phyloP scores from a whole-genome alignment of 2,888 invertebrate genomes.

The Hipparchia sbordonii region DNA sequence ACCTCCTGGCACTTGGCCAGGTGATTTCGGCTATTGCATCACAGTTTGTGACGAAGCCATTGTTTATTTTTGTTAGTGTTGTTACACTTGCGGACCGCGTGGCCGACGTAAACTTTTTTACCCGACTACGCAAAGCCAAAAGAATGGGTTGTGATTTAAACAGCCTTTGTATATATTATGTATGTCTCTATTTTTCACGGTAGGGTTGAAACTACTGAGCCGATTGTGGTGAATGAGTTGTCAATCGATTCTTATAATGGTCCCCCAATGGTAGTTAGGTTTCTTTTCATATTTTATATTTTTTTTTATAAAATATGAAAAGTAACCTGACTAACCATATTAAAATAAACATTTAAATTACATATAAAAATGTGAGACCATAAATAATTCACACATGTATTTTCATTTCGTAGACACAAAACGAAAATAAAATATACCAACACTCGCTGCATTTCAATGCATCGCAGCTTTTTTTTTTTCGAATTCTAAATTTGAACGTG shows the following conservation, averaged over 20 bases:
- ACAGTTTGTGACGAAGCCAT: constrained; percentile 42
- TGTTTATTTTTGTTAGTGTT: constrained; percentile 42
- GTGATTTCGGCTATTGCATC: constrained; percentile 43
- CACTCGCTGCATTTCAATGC: constrained; percentile 74
- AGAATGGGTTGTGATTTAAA: background rate
- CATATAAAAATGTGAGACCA: constrained; percentile 32
- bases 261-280: too few relatives aligned
- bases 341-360: constrained; percentile 1
- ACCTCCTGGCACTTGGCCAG: constrained; percentile 32
- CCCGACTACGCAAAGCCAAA: background rate
- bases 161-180: too few relatives aligned
- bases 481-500: constrained; percentile 77
- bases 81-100: constrained; percentile 17
- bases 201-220: too few relatives aligned
- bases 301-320: too few relatives aligned
- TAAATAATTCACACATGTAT: constrained; percentile 45
- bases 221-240: too few relatives aligned
- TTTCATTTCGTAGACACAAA: constrained; percentile 45
- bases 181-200: too few relatives aligned
- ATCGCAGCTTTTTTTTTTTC: constrained; percentile 67
- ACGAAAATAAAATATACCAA: constrained; percentile 64
- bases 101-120: background rate
- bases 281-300: too few relatives aligned
- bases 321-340: too few relatives aligned
- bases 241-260: too few relatives aligned